Evolutionary conservation across 2,797 vertebrate genomes (phyloP), one percentile per base, ranked within the genome.

Genomic region (Urophycis tenuis): DNA sequence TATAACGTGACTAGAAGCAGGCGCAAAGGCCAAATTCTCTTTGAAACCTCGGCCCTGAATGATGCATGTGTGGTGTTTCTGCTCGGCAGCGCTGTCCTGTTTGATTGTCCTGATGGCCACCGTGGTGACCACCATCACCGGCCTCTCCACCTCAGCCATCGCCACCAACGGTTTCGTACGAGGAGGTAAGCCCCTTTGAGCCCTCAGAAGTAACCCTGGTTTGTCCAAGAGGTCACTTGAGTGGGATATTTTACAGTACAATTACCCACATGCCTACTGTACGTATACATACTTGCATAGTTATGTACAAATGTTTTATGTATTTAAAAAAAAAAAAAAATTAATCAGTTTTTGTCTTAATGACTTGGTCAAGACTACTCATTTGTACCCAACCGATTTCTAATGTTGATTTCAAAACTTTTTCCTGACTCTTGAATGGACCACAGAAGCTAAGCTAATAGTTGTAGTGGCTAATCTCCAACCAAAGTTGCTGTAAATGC

Each of bases 121-220:
- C 3, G 93, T 98, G 31, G 97, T 99, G 85, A 99, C 97, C 1
- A 98, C 95, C 78, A 99, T 99, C 89, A 99, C 97, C 1, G 97
- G 97, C 86, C 89, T 99, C 76, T 99, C 97, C 77, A 99, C 97
- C 7, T 98, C 97, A 67, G 97, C 97, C 78, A 99, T 99, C 83
- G 97, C 97, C 31, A 99, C 97, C 82, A 99, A 99, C 73, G 97
- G 97, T n/a, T 99, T 98, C 87, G 96, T 99, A 75, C 94, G 96
- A 94, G 97, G 97, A 97, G 97, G 97, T 99, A 95, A 85, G 71
- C 32, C 12, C 12, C 12, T 67, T 17, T 25, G 29, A 67, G 60
- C 3, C 9, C 12, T 29, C 25, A 29, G n/a, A 64, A 64, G 60
- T 64, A 29, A 67, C 60, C 60, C 0, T 25, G 12, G n/a, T 67